A percentile compares a stretch with the other conserved stretches of the same genome.
Conservation (phyloP, 2,888 invertebrate genomes). For the Mimumesa dahlbomi region DNA sequence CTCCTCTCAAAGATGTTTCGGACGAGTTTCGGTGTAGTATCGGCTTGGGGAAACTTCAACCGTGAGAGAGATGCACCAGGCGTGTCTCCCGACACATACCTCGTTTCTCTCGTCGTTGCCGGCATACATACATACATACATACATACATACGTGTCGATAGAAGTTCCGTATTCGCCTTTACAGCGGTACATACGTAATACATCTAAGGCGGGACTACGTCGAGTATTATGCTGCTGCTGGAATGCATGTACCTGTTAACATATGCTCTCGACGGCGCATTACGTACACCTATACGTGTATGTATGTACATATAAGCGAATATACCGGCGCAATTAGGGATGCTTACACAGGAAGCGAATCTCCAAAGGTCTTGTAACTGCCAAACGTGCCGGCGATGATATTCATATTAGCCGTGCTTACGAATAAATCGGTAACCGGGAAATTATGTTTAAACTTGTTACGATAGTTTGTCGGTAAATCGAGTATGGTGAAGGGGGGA, state of each 20-base stretch:
- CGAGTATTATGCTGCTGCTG: constrained; percentile 8
- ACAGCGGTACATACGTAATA: neutral
- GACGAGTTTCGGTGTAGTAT: constrained; percentile 11
- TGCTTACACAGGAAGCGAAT: constrained; percentile 11
- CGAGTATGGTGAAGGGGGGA: too few species aligned
- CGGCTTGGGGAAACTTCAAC: constrained; percentile 1
- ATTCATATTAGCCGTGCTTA: neutral
- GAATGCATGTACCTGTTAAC: constrained; percentile 9
- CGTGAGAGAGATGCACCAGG: neutral
- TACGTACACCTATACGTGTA: neutral
- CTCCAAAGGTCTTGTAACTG: constrained; percentile 11
- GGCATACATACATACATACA: neutral
- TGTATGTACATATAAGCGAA: neutral
- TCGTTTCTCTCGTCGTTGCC: neutral
- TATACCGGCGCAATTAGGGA: constrained; percentile 16
- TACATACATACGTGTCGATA: neutral
- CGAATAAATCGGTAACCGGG: neutral
- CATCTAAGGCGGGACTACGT: constrained; percentile 3
- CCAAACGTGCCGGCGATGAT: constrained; percentile 6
- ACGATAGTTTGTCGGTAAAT: too few species aligned
- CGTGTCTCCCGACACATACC: neutral
- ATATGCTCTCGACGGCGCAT: constrained; percentile 2
- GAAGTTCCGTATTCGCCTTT: constrained; percentile 12
- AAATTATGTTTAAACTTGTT: too few species aligned
- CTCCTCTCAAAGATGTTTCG: constrained; percentile 11